These are phyloP conservation scores for Drosophila sp. DNA, from an alignment of 1,140 invertebrate genomes.

Conservation along the genomic window DNA sequence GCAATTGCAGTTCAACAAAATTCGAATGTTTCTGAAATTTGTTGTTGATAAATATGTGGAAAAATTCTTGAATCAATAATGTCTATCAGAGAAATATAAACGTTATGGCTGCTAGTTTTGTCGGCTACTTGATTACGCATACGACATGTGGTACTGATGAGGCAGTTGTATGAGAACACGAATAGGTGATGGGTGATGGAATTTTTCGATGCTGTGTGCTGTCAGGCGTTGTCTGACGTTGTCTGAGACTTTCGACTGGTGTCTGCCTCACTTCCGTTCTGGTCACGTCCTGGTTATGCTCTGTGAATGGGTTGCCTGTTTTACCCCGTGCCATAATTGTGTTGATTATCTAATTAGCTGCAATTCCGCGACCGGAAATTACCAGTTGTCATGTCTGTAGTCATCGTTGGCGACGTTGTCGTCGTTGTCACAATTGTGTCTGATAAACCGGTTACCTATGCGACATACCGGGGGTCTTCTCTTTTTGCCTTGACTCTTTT, in stretches of 20 bases:
- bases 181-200: not conserved
- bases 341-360: conserved; percentile 82
- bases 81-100: no score
- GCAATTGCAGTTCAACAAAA: no score
- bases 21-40: no score
- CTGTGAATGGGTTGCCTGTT: conserved; percentile 1
- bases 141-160: conserved; percentile 1
- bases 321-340: conserved; percentile 65
- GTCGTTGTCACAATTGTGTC: conserved; percentile 24
- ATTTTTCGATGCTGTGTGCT: not conserved
- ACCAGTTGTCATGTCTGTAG: conserved; percentile 46
- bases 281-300: conserved; percentile 26
- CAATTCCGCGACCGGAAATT: conserved; percentile 79
- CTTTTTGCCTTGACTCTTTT: not conserved
- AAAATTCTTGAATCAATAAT: no score
- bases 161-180: not conserved
- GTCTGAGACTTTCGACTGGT: not conserved
- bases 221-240: not conserved
- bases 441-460: conserved; percentile 42
- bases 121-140: conserved; percentile 9
- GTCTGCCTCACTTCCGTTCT: conserved; percentile 62
- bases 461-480: not conserved
- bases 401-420: not conserved
- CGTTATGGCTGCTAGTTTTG: no score
- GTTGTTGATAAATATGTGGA: no score